Evolutionary conservation across 2,888 invertebrate genomes (phyloP).

Genomic region (Eupithecia pulchellata): DNA sequence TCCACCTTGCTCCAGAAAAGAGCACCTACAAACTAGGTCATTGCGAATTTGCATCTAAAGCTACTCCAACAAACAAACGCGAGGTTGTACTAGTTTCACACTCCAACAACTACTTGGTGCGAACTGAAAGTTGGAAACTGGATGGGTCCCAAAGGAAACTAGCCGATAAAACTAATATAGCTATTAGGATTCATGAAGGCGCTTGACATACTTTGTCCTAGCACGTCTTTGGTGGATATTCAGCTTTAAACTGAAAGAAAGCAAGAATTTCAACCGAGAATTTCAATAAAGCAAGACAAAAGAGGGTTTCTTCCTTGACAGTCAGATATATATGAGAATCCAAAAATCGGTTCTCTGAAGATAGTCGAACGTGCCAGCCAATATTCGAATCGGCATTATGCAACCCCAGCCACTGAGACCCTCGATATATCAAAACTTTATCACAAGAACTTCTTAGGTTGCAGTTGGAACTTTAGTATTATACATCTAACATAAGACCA

Average conservation of each 20-base stretch:
- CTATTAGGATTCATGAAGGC: conserved; percentile 4
- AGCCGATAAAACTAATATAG: conserved; percentile 29
- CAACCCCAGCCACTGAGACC: conserved; percentile 1
- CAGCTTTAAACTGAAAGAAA: not conserved
- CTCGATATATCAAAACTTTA: conserved; percentile 30
- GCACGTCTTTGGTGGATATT: conserved; percentile 7
- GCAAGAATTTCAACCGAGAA: not conserved
- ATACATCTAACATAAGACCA: conserved; percentile 34
- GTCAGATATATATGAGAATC: not conserved
- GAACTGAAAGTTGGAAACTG: conserved; percentile 19
- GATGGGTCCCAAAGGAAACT: conserved; percentile 20
- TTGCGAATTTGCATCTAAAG: conserved; percentile 8
- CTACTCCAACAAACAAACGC: conserved; percentile 14
- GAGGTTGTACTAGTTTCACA: conserved; percentile 26
- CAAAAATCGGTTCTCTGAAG: not conserved
- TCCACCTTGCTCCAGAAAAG: conserved; percentile 11
- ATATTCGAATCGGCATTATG: conserved; percentile 6
- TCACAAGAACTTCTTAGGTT: conserved; percentile 20
- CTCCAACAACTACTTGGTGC: conserved; percentile 25
- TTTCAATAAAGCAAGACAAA: conserved; percentile 6
- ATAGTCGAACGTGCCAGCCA: not conserved
- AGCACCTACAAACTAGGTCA: conserved; percentile 11
- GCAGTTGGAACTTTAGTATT: conserved; percentile 36
- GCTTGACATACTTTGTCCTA: conserved; percentile 2
- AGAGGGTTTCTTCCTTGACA: not conserved